phyloP scores from a whole-genome alignment of 2,888 invertebrate genomes.

The Pachliopta kotzebuea region DNA sequence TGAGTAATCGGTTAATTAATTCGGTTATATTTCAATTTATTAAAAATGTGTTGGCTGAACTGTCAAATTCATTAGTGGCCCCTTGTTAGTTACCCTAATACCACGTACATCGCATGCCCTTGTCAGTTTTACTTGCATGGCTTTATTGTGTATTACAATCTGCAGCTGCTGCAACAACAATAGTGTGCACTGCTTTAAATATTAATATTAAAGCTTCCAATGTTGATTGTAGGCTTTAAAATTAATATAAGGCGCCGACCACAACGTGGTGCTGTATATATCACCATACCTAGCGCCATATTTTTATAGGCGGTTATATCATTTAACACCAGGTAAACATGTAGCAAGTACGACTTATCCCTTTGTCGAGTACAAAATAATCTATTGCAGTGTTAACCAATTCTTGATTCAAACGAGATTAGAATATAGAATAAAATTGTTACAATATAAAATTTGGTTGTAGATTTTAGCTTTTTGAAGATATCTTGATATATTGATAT shows the following conservation, averaged over 20 bases:
- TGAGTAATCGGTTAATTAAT: too few relatives aligned
- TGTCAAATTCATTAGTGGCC: slow-evolving; percentile 23
- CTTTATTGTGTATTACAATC: slow-evolving; percentile 37
- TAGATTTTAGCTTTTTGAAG: slow-evolving; percentile 2
- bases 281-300: too few relatives aligned
- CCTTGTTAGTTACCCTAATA: slow-evolving; percentile 28
- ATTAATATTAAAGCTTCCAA: background rate
- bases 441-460: slow-evolving; percentile 17
- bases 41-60: slow-evolving; percentile 11
- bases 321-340: too few relatives aligned
- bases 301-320: too few relatives aligned
- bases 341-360: too few relatives aligned
- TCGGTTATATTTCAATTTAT: background rate
- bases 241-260: too few relatives aligned
- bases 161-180: slow-evolving; percentile 34
- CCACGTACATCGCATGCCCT: slow-evolving; percentile 42
- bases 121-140: slow-evolving; percentile 51
- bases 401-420: too few relatives aligned
- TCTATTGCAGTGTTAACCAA: too few relatives aligned
- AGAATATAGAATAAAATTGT: slow-evolving; percentile 4
- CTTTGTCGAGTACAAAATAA: too few relatives aligned
- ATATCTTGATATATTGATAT: too few relatives aligned
- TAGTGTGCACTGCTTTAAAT: background rate
- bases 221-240: too few relatives aligned
- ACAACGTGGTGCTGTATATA: too few relatives aligned